Evolutionary conservation across 2,797 vertebrate species (phyloP), one percentile per base, ranked within the genome.

Genomic region (Melanotaenia pygmaea): DNA sequence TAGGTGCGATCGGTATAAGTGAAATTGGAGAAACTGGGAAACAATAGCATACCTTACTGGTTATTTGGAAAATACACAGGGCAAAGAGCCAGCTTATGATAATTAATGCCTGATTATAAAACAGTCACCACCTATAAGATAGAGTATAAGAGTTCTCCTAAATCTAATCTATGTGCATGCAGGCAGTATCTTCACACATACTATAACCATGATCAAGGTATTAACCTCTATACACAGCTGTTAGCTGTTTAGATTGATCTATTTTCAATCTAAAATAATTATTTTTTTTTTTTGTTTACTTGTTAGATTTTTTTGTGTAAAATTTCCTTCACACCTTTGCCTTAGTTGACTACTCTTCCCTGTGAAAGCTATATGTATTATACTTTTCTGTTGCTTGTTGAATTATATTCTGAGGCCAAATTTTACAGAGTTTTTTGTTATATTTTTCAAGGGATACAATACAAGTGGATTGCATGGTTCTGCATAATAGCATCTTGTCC

Each of bases 281-380:
- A 10, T 22, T 10, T 22, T 22, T 22, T 35, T 20, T 59, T 16
- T 50, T 47, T 38, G 14, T 32, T 59, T 38, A 22, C 47, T 53
- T 61, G 24, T 61, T 40, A 47, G 43, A 18, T 60, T 53, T 61
- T 61, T 28, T 2, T 53, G 22, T 70, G 16, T 60, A 61, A 38
- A 53, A 51, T 51, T 53, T 45, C 28, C 16, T 38, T 34, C 37
- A 45, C 67, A 51, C 34, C 47, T 53, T 34, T 30, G 34, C n/a
- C 18, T 40, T 59, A 59, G 32, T 22, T 70, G 45, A 53, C 53
- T 38, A 30, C 58, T 47, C 58, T 45, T 61, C 35, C 24, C 58
- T 61, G 45, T 53, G 67, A 10, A 35, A 53, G 18, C 6, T 20
- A 18, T 20, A 30, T 53, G 51, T 51, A 37, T 5, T 53, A 28